Base-by-base conservation (phyloP, 1,140 invertebrate genomes). In the Brachionus angularis region DNA sequence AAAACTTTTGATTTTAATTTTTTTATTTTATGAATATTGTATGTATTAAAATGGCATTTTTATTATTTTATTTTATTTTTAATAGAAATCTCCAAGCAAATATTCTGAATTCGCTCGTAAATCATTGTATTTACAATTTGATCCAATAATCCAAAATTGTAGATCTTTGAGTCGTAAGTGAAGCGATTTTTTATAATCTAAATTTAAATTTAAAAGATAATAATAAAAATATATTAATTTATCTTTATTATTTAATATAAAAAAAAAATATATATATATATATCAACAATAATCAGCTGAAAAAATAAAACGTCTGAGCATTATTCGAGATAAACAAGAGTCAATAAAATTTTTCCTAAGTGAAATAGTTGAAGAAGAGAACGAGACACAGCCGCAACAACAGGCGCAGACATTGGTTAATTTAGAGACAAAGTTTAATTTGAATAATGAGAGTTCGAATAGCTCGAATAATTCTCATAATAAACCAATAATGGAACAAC, bases 321-420 rank as follows among this genome's bases (percentile, higher is more conserved):
- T 47, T 33, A 67, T 67, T 23, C 25, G 47, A 31, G 62, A 67
- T 67, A 67, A 50, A 67, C 62, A 67, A 67, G 62, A 67, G 14
- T 31, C 62, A 34, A 67, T 67, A 1, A 67, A 67, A 50, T 47
- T 46, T 50, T 67, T 47, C 42, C 47, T 67, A 23, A 67, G 47
- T 27, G 47, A 67, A 47, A 67, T 67, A 67, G 62, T 47, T 10
- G 62, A 67, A 67, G 62, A 67, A 67, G 62, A 50, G 33, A 50
- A 47, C 62, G 42, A 67, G 25, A 50, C 21, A 31, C 42, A 33
- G 36, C 21, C 23, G 31, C 62, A 27, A 49, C 47, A 10, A 16
- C 16, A 16, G 39, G 16, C 10, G 16, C 10, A 42, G 39, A 42
- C 39, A 42, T 16, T 10, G 39, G 16, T 16, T 10, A 42, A 16